A percentile compares a stretch with the other conserved stretches of the same genome.
These are phyloP conservation scores for Drosophila rufa DNA, from an alignment of 1,140 invertebrate species.

Conservation along the genomic window DNA sequence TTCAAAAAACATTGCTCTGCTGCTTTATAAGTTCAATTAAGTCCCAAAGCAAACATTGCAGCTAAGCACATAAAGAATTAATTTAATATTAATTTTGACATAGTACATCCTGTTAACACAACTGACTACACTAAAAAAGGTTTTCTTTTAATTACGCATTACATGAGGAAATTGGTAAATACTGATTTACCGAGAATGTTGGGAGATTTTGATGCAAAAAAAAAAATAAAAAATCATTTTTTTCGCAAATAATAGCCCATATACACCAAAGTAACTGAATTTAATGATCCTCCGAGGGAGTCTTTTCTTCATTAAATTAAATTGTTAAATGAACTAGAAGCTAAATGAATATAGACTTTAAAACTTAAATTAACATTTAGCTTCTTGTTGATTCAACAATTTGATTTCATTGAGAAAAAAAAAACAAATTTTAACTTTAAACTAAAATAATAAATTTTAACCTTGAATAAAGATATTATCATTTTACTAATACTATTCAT, in stretches of 20 bases:
- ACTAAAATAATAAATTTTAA: neutral
- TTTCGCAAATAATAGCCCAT: neutral
- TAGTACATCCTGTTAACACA: neutral
- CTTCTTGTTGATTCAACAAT: too few relatives aligned
- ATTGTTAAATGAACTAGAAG: neutral
- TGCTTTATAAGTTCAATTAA: conserved; percentile 5
- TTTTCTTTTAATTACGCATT: neutral
- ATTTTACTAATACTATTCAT: neutral
- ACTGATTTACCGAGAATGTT: too few relatives aligned
- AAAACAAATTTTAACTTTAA: too few relatives aligned
- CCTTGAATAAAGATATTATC: neutral
- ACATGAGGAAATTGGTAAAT: neutral
- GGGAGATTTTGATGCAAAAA: neutral
- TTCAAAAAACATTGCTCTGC: neutral
- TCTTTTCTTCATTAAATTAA: fast-evolving
- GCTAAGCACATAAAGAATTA: neutral
- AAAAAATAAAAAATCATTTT: neutral
- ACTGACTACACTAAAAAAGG: neutral
- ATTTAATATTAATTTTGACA: neutral
- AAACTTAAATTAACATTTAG: neutral
- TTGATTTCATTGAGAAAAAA: too few relatives aligned
- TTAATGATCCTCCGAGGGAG: neutral
- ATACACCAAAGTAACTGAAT: neutral
- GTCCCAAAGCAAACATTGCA: conserved; percentile 9
- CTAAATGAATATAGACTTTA: neutral